Conservation (phyloP, 2,888 invertebrate species). For the Alloscopus bannaensis region DNA sequence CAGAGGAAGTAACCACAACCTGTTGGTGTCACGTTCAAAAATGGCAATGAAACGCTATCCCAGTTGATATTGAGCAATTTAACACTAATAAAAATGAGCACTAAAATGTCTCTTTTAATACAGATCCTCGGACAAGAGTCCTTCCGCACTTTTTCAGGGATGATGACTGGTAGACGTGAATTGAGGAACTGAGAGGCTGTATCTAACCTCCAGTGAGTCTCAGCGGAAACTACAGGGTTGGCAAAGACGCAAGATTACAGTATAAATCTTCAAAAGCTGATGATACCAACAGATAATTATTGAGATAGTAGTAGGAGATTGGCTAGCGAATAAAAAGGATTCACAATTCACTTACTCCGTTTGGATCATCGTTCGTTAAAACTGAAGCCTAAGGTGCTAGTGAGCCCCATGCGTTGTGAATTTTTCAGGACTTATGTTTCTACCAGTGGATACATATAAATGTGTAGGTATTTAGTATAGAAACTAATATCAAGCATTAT, state of each 20-base stretch:
- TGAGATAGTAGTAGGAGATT: slow-evolving; percentile 55
- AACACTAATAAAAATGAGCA: background rate
- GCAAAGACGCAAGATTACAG: slow-evolving; percentile 49
- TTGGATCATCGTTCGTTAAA: slow-evolving; percentile 33
- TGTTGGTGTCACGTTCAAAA: slow-evolving; percentile 1
- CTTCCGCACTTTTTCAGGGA: slow-evolving; percentile 28
- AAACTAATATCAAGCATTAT: too few relatives aligned
- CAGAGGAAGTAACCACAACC: background rate
- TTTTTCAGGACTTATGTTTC: too few relatives aligned
- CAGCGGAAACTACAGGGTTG: slow-evolving; percentile 58
- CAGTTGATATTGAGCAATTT: too few relatives aligned
- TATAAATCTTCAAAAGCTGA: slow-evolving; percentile 48
- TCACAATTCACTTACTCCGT: slow-evolving; percentile 61
- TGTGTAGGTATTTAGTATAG: background rate
- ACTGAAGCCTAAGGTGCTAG: slow-evolving; percentile 41
- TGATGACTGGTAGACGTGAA: slow-evolving; percentile 54
- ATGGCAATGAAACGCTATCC: too few relatives aligned
- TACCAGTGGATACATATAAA: background rate
- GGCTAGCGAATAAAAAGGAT: slow-evolving; percentile 56
- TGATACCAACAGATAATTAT: slow-evolving; percentile 57
- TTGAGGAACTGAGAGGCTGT: slow-evolving; percentile 43
- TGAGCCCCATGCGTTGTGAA: slow-evolving; percentile 33
- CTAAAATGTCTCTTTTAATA: slow-evolving; percentile 17
- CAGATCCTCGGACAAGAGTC: background rate
- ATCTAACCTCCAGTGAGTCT: slow-evolving; percentile 50